Evolutionary conservation across 2,888 invertebrate genomes (phyloP).

Genomic region (Petrolisthes manimaculis): DNA sequence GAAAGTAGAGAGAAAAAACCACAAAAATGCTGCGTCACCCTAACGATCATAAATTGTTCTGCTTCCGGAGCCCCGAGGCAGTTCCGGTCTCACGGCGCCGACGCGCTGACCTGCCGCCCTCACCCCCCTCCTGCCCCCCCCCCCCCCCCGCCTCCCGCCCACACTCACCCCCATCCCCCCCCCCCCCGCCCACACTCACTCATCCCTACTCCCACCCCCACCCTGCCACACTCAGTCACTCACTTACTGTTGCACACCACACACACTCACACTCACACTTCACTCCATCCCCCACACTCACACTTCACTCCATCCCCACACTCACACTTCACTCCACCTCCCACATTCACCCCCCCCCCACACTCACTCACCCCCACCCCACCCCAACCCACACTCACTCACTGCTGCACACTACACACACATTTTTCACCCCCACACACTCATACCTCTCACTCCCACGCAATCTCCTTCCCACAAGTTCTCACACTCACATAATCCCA

Average conservation of each 20-base stretch:
- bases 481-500: background rate
- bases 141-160: background rate
- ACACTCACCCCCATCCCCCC: background rate
- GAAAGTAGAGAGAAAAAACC: constrained; percentile 21
- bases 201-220: background rate
- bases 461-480: background rate
- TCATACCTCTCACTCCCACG: background rate
- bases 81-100: constrained; percentile 60
- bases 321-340: background rate
- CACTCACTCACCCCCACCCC: background rate
- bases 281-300: background rate
- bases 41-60: constrained; percentile 53
- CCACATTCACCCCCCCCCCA: background rate
- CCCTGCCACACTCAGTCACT: background rate
- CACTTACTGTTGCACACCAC: background rate
- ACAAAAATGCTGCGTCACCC: constrained; percentile 14
- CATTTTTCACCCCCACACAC: background rate
- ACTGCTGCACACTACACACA: background rate
- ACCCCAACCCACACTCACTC: background rate
- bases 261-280: background rate
- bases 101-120: constrained; percentile 38
- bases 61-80: constrained; percentile 56
- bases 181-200: background rate
- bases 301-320: background rate
- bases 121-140: background rate